Base-by-base conservation (phyloP, 2,113 vertebrate species). In the Physeter macrocephalus region DNA sequence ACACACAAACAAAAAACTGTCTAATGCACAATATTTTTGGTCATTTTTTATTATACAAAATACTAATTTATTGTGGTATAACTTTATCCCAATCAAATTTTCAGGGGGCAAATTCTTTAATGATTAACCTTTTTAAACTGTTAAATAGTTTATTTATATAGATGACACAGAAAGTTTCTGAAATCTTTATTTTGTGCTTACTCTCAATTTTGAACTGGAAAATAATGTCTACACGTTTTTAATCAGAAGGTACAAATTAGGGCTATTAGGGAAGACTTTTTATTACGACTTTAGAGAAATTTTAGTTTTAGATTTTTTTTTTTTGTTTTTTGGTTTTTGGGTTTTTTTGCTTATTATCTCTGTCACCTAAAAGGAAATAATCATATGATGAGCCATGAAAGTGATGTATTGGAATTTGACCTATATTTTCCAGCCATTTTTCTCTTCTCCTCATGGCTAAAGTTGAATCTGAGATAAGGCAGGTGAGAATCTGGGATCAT, bases 21-120 rank as follows among this genome's bases (percentile, higher is more conserved):
- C 6, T n/a, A 11, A 17, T 1, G 21, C 14, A 25, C 13, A 34
- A 20, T 13, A 1, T 5, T 31, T 20, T 14, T 2, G 20, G 41
- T 46, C 8, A 1, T 52, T 29, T 10, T 49, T 90, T 17, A 41
- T 90, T 21, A 8, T 2, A 36, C 41, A 25, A 11, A 8, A 89
- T 66, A 46, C 4, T 46, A 18, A 10, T n/a, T 74, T 64, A 71
- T 49, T 85, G 52, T n/a, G 17, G 34, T 75, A 3, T 57, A 72
- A 82, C 20, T 88, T 64, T 29, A 39, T 39, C 41, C 25, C 6
- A 52, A 25, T 20, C 2, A 59, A 34, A 29, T 74, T 61, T 67
- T 54, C 20, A 14, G 20, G 25, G 11, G 21, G 29, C 8, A 41
- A 20, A 9, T 13, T 61, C 80, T 85, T 90, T 29, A 83, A 61